Evolutionary conservation across 2,113 vertebrate genomes (phyloP), one percentile per base, ranked within the genome.

Genomic region (Ciconia boyciana): DNA sequence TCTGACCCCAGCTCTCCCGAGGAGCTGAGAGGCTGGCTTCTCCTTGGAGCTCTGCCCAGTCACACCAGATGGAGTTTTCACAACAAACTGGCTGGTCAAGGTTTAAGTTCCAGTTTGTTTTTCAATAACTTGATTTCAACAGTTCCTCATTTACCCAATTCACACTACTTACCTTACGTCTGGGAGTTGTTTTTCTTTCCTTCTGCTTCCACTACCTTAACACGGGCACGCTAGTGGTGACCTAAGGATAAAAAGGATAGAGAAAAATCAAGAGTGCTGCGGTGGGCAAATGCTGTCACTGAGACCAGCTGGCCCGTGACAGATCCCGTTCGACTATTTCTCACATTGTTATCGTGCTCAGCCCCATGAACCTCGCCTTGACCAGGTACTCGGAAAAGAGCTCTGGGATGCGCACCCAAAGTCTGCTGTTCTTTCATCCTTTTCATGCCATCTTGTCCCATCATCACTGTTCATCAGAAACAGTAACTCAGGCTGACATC

Each of bases 401-500:
- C 77, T 69, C 57, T 46, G 58, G 61, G 84, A 78, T 55, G 83
- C 10, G 2, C 69, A 96, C 92, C 85, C 28, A 0, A 54, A 62
- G 81, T 12, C 55, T 82, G 71, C 58, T 95, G 90, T 66, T 93
- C 96, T 61, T 89, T 79, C 83, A 80, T 85, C 41, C 10, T 95
- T 96, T 95, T 92, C 94, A 93, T 92, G 93, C 94, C 96, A 91
- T 97, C 97, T 70, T 84, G 89, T 96, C 95, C 95, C 92, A 94
- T 97, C 95, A 68, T 57, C 20, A 1, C 95, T 94, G 90, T 85
- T 97, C 95, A 78, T 64, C 82, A 79, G 92, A 89, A 96, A 90
- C 83, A 74, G 81, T 97, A 98, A 98, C 97, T 97, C 94, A 46
- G 79, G 62, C 84, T 98, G 98, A 97, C 98, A 97, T 94, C 83